Base-by-base conservation (phyloP, 2,888 invertebrate genomes). In the Dioctria linearis region DNA sequence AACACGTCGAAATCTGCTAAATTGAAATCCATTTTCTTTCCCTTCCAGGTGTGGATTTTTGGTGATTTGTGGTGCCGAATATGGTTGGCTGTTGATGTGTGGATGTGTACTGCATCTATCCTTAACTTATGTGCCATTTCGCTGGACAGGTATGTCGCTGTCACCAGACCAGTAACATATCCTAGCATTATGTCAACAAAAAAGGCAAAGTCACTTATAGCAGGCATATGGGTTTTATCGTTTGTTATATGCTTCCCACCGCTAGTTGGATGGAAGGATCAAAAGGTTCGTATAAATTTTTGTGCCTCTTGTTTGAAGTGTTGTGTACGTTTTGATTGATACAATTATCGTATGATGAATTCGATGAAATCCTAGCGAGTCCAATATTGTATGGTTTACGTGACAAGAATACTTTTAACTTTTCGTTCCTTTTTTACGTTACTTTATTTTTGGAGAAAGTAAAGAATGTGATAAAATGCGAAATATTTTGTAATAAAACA, bases 71-170 rank as follows among this genome's bases (percentile, higher is more conserved):
- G 98, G 97, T 99, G 98, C 90, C 95, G 96, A 82, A 93, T 97
- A 84, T 99, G 98, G 98, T 91, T 99, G 83, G 98, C 98, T 0
- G 94, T 98, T 80, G 99, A 99, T 89, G 98, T 99, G 9, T 98
- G 98, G 97, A 95, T 98, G 95, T 98, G 98, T 90, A 99, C 99
- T 0, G 97, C 98, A 0, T 98, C 97, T 85, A 98, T 98, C 86
- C 91, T 98, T 85, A 98, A 98, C 90, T 92, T 98, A 79, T 98
- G 98, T 88, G 98, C 97, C 85, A 98, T 98, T 87, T 97, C 97
- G 13, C 90, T 98, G 87, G 96, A 96, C 90, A 92, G 98, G 89
- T 99, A 98, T 90, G 95, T 99, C 85, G 99, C 99, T 40, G 98
- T 99, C 82, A 98, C 98, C 59, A 92, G 97, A 79, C 99, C 99